Evolutionary conservation across 2,113 vertebrate species (phyloP), one percentile per base, ranked within the genome.

Genomic region (Amia ocellicauda): DNA sequence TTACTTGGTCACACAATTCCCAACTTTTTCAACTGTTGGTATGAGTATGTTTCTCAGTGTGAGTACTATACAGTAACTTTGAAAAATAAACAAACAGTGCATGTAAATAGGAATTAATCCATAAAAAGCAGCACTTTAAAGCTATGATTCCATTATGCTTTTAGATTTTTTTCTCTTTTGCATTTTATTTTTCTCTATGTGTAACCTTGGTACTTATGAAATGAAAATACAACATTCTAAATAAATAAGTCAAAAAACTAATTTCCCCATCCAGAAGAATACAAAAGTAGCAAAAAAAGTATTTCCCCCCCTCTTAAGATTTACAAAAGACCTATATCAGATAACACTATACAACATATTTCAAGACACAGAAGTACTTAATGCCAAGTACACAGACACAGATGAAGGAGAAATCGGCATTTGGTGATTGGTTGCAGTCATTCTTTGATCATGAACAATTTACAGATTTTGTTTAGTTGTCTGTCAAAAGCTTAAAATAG

Each of bases 181-280:
- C 20, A 43, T 60, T 51, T 77, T 72, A 60, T 74, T 36, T 60
- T 69, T 72, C 64, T 72, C 64, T 67, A 55, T 73, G 66, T 75
- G 75, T 80, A 61, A 69, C 80, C 87, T 87, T 83, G 82, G 83
- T 86, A 67, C 45, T 47, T 84, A 83, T 64, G 81, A 85, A 89
- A 79, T 60, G 26, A 62, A 78, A 69, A 80, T 58, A 55, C 68
- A 81, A 82, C 70, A 28, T 50, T 77, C 66, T 72, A 81, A 83
- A 69, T 74, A 63, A 62, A 70, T 71, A 78, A 74, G 78, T 83
- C 16, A 73, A 85, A 83, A 73, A 80, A 40, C 81, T 52, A 81
- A 81, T 45, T 78, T 71, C 80, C 71, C 54, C n/a, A n/a, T 52
- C 63, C 76, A 73, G 74, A 10, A 27, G 8, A 72, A 84, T 88